Conservation (phyloP, 2,113 vertebrate genomes). For the Ardeotis arabs region DNA sequence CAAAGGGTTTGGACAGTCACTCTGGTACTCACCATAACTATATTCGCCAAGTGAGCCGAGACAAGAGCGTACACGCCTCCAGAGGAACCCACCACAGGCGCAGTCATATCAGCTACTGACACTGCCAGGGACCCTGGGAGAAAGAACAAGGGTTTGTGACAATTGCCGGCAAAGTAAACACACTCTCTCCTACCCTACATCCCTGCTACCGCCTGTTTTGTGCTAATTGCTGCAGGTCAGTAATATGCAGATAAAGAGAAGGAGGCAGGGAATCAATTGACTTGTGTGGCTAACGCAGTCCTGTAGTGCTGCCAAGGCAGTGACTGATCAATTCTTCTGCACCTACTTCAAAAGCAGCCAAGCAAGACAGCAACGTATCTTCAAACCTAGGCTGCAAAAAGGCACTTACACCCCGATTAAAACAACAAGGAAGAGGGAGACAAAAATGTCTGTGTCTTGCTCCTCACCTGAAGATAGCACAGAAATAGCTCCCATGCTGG, state of each 20-base stretch:
- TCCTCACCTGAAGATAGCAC: not conserved
- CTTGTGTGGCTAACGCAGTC: not conserved
- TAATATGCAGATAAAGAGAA: not conserved
- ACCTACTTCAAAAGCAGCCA: not conserved
- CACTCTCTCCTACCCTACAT: not conserved
- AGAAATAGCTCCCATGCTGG: not conserved
- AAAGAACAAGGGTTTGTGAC: conserved; percentile 23
- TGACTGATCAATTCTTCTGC: not conserved
- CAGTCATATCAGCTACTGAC: conserved; percentile 95
- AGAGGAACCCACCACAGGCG: conserved; percentile 93
- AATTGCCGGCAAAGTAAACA: not conserved
- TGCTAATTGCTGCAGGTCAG: not conserved
- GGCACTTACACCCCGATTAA: not conserved
- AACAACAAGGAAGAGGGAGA: not conserved
- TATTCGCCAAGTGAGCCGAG: conserved; percentile 95
- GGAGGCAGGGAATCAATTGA: not conserved
- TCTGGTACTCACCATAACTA: conserved; percentile 90
- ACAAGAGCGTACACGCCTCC: conserved; percentile 95
- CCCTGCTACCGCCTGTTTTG: not conserved
- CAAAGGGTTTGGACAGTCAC: not conserved
- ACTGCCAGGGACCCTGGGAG: conserved; percentile 89
- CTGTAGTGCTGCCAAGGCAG: not conserved
- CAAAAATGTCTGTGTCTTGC: not conserved
- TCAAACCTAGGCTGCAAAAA: not conserved
- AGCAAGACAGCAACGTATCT: not conserved